These are phyloP conservation scores for Diarsia mendica DNA, from an alignment of 2,888 invertebrate species.

Conservation along the genomic window DNA sequence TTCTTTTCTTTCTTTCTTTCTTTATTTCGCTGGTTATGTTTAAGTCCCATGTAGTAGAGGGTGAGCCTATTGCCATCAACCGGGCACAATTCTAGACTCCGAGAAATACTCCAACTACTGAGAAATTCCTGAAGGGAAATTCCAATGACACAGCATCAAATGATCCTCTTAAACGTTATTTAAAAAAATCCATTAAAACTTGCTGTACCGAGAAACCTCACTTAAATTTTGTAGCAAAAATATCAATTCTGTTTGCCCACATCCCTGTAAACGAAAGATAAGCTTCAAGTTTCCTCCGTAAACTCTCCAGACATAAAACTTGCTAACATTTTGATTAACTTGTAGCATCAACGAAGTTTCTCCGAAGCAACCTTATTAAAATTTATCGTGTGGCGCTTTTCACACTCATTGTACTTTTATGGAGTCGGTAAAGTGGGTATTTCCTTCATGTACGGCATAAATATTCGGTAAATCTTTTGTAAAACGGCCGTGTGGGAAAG, in stretches of 20 bases:
- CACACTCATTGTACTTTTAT: slow-evolving; percentile 31
- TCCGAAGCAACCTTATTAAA: slow-evolving; percentile 17
- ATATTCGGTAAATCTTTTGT: slow-evolving; percentile 10
- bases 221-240: neutral
- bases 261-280: slow-evolving; percentile 23
- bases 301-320: slow-evolving; percentile 37
- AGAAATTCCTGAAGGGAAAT: no score
- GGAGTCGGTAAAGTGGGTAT: slow-evolving; percentile 3
- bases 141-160: no score
- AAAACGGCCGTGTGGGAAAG: neutral
- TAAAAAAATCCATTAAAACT: neutral
- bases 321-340: slow-evolving; percentile 49
- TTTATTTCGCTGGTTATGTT: no score
- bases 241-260: neutral
- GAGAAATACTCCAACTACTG: no score
- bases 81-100: no score
- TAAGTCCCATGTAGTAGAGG: no score
- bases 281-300: slow-evolving; percentile 5
- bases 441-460: neutral
- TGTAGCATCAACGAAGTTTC: slow-evolving; percentile 20
- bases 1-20: no score
- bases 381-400: slow-evolving; percentile 40
- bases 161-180: no score
- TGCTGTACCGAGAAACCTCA: neutral
- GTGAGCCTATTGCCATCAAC: no score